Percentiles rank a stretch among this genome's conserved stretches.
These are phyloP conservation scores for Otus sunia DNA, from an alignment of 2,113 vertebrate genomes.

Conservation along the genomic window DNA sequence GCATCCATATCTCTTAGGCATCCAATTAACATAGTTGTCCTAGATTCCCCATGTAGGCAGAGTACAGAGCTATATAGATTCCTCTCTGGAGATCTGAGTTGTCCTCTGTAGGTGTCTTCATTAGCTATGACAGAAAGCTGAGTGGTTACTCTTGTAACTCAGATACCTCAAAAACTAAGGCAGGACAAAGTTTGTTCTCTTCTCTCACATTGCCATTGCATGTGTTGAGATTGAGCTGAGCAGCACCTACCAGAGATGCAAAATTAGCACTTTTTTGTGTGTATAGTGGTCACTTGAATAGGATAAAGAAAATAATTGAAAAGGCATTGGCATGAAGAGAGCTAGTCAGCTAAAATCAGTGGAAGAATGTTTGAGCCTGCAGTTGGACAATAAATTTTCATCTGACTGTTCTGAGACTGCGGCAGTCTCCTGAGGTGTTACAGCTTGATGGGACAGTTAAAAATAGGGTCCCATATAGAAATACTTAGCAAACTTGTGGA, in stretches of 20 bases:
- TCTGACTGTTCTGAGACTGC: background rate
- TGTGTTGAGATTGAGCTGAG: background rate
- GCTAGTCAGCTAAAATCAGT: background rate
- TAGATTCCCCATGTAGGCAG: background rate
- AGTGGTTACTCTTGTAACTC: background rate
- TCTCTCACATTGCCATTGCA: accelerated
- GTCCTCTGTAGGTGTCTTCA: background rate
- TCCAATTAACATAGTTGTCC: background rate
- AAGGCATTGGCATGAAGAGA: background rate
- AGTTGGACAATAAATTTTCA: background rate
- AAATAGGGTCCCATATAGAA: background rate
- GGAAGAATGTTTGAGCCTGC: background rate
- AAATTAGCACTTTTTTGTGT: background rate
- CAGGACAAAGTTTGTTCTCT: background rate
- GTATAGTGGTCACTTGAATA: background rate
- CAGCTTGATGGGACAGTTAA: background rate
- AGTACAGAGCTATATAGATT: background rate
- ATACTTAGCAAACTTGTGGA: background rate
- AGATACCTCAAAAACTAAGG: background rate
- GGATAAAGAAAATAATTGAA: background rate
- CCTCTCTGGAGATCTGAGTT: background rate
- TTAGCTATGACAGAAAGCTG: background rate
- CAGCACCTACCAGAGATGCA: background rate
- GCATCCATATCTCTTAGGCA: background rate
- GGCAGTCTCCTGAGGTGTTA: background rate